A percentile compares a stretch with the other conserved stretches of the same genome.
Evolutionary conservation across 1,140 invertebrate species (phyloP).

Genomic region (Hyphantria cunea): DNA sequence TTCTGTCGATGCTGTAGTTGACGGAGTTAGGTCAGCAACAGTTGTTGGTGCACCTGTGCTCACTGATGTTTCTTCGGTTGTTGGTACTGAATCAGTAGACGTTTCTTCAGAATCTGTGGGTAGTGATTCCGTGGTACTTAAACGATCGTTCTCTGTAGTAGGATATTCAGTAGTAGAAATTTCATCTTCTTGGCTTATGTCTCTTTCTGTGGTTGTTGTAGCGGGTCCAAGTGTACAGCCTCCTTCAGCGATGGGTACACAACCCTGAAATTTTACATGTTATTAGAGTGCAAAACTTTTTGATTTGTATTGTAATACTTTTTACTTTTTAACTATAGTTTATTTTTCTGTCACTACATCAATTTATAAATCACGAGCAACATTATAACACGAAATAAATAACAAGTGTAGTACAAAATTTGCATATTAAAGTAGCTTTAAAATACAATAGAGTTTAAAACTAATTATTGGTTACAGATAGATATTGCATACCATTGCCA

Average conservation of each 20-base stretch:
- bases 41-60: neutral
- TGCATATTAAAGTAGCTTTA: too few relatives aligned
- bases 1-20: neutral
- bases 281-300: neutral
- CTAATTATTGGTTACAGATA: too few relatives aligned
- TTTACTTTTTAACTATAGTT: too few relatives aligned
- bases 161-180: neutral
- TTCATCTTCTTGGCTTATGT: neutral
- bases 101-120: slow-evolving; percentile 1
- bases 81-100: neutral
- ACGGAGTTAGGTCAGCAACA: neutral
- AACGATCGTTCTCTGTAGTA: neutral
- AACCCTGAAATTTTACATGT: slow-evolving; percentile 28
- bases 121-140: neutral
- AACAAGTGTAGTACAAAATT: too few relatives aligned
- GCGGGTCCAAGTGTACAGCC: slow-evolving; percentile 14
- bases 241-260: slow-evolving; percentile 31
- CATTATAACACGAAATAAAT: neutral
- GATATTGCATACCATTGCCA: too few relatives aligned
- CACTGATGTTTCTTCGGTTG: neutral
- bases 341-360: neutral
- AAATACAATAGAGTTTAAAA: too few relatives aligned
- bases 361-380: neutral
- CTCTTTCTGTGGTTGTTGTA: neutral
- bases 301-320: neutral